Evolutionary conservation across 2,888 invertebrate genomes (phyloP).

Genomic region (Mimachlamys varia): DNA sequence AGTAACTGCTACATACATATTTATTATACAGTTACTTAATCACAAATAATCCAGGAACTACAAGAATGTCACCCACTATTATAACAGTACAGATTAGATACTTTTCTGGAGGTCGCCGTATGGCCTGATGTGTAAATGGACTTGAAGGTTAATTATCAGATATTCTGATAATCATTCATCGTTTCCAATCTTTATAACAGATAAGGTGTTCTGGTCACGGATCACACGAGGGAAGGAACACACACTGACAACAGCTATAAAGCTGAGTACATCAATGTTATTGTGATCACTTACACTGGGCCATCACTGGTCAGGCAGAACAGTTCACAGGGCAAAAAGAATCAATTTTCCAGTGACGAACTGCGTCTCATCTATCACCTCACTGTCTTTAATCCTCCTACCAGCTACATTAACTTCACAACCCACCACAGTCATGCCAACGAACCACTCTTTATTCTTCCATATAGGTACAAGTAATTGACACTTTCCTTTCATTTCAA

Average conservation of each 20-base stretch:
- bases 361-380: background rate
- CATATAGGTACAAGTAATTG: background rate
- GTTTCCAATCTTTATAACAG: too few relatives aligned
- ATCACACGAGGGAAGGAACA: too few relatives aligned
- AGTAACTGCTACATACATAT: background rate
- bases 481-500: background rate
- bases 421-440: background rate
- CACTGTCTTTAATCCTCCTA: background rate
- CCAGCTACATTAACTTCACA: background rate
- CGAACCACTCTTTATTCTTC: background rate
- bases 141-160: too few relatives aligned
- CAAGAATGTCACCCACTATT: background rate
- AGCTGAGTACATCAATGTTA: too few relatives aligned
- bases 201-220: too few relatives aligned
- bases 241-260: too few relatives aligned
- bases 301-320: background rate
- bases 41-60: background rate
- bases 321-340: background rate
- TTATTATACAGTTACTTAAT: background rate
- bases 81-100: too few relatives aligned
- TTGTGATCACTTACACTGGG: background rate
- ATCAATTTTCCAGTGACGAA: conserved; percentile 6
- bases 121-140: too few relatives aligned
- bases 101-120: too few relatives aligned
- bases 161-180: too few relatives aligned